These are phyloP conservation scores for Schizopygopsis pylzovi DNA, from an alignment of 2,797 vertebrate species.

Conservation along the genomic window DNA sequence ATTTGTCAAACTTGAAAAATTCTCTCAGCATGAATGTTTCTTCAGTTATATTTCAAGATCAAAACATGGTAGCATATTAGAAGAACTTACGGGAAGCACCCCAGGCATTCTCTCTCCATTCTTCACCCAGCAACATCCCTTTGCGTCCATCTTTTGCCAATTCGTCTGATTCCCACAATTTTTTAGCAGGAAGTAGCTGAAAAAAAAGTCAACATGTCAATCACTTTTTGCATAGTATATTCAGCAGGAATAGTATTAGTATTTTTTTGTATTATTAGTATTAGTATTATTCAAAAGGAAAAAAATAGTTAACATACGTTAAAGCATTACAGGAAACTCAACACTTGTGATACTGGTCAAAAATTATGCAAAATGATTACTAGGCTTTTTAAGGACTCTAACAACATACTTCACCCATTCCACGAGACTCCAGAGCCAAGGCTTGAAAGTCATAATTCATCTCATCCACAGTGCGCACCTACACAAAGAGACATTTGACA, in stretches of 20 bases:
- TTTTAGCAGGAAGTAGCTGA: conserved; percentile 96
- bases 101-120: conserved; percentile 98
- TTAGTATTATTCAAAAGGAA: neutral
- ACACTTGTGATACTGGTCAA: neutral
- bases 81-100: conserved; percentile 92
- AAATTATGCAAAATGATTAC: neutral
- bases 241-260: too few species aligned
- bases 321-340: neutral
- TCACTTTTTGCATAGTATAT: neutral
- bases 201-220: conserved; percentile 38
- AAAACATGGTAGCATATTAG: neutral
- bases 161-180: conserved; percentile 99
- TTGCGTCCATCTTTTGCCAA: conserved; percentile 97
- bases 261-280: too few species aligned
- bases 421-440: conserved; percentile 96
- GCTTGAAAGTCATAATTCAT: conserved; percentile 99
- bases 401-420: conserved; percentile 95
- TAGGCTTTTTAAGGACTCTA: neutral
- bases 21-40: neutral
- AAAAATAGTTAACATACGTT: neutral
- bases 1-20: neutral
- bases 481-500: conserved; percentile 36
- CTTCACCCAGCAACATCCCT: conserved; percentile 96
- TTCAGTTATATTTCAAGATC: neutral
- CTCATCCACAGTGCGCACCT: conserved; percentile 94